Evolutionary conservation across 2,888 invertebrate genomes (phyloP).

Genomic region (Tethea ocularis): DNA sequence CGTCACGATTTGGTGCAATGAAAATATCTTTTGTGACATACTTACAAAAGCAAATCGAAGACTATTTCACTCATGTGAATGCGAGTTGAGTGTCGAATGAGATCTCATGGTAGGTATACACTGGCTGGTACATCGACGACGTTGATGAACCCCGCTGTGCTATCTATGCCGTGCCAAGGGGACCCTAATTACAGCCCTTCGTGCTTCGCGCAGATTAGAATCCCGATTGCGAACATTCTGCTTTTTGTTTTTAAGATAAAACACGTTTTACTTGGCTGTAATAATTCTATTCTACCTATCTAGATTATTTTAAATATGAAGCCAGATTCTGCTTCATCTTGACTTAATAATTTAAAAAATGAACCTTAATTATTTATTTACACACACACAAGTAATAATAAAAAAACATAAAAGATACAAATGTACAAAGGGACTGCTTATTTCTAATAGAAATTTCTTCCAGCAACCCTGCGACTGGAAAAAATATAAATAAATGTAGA

Average conservation of each 20-base stretch:
- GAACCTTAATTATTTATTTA: too few relatives aligned
- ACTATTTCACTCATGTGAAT: not conserved
- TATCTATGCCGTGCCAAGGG: slow-evolving; percentile 41
- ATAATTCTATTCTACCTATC: slow-evolving; percentile 14
- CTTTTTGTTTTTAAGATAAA: slow-evolving; percentile 26
- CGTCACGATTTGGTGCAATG: too few relatives aligned
- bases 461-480: too few relatives aligned
- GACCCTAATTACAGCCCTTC: slow-evolving; percentile 61
- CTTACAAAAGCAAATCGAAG: not conserved
- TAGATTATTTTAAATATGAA: not conserved
- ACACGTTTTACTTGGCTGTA: slow-evolving; percentile 12
- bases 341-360: too few relatives aligned
- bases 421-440: too few relatives aligned
- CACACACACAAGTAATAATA: too few relatives aligned
- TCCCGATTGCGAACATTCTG: slow-evolving; percentile 35
- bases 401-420: too few relatives aligned
- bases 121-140: slow-evolving; percentile 27
- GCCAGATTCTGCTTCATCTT: too few relatives aligned
- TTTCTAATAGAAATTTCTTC: too few relatives aligned
- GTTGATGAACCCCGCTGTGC: slow-evolving; percentile 58
- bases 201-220: slow-evolving; percentile 49
- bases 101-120: not conserved
- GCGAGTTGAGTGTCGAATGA: not conserved
- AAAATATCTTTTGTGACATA: not conserved
- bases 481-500: too few relatives aligned